Base-by-base conservation (phyloP, 2,113 vertebrate species). In the Barbus barbus region DNA sequence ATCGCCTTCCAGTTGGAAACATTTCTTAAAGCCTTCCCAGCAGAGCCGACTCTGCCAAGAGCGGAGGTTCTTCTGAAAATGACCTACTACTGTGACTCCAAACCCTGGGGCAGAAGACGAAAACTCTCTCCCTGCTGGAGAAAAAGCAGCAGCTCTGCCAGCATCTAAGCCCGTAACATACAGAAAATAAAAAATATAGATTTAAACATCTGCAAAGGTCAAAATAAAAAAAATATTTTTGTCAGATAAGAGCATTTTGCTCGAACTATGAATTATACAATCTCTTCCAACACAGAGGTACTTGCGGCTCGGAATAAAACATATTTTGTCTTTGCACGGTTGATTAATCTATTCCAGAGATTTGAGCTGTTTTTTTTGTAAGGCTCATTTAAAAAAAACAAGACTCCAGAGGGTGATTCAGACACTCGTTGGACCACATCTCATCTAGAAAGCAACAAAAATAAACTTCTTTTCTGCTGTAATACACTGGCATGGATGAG, bases 21-120 rank as follows among this genome's bases (percentile, higher is more conserved):
- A 41, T 82, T 71, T 69, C 83, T 72, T 53, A 84, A 71, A 82
- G 56, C 38, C 79, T 73, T 86, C 82, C 78, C 86, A 86, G 75
- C 86, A 76, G 60, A 51, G 69, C 20, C 65, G 26, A 26, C 33
- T 51, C 58, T 84, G 86, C 86, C 86, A 86, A 86, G 83, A 90
- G 83, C 58, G 12, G 56, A 76, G 78, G 67, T 87, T 87, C 84
- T 77, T 44, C 84, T 82, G 65, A 60, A 83, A 44, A 69, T 78
- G 82, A 84, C 85, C 83, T 78, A 82, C 65, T 69, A 41, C 84
- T 78, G 86, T 33, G 78, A 78, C 85, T 78, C 48, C 48, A 83
- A 69, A 84, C 44, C 65, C 28, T 14, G 38, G 33, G 63, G 61
- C 63, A 69, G 63, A 79, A 71, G 36, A 79, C 44, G 2, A 78